phyloP scores from a whole-genome alignment of 2,797 vertebrate genomes.

The Cercopithecus petaurista region DNA sequence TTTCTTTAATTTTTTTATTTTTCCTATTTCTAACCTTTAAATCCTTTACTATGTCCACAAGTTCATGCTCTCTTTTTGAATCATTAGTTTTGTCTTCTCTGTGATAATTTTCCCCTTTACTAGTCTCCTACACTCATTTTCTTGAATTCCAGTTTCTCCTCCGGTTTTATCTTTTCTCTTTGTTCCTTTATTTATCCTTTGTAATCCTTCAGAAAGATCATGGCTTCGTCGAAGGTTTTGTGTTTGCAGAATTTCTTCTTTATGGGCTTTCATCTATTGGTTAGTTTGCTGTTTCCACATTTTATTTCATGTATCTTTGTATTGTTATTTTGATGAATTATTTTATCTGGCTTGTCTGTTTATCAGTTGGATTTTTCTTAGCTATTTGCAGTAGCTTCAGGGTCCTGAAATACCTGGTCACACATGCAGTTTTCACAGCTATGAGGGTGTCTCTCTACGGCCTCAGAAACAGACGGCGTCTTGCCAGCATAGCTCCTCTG shows the following conservation, averaged over 20 bases:
- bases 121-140: too few species aligned
- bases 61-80: not conserved
- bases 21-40: not conserved
- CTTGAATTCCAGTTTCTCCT: too few species aligned
- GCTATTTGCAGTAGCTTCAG: not conserved
- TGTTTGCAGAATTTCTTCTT: not conserved
- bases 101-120: not conserved
- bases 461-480: not conserved
- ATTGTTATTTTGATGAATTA: not conserved
- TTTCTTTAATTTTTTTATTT: not conserved
- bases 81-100: not conserved
- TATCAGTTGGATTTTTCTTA: not conserved
- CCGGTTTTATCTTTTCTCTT: not conserved
- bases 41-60: not conserved
- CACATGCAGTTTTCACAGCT: rapidly evolving
- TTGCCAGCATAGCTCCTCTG: not conserved
- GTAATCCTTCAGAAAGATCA: not conserved
- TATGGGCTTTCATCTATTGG: not conserved
- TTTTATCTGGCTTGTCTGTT: not conserved
- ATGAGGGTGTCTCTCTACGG: not conserved
- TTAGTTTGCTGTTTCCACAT: not conserved
- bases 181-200: not conserved
- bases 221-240: not conserved
- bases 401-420: not conserved
- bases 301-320: not conserved